A percentile compares a stretch with the other conserved stretches of the same genome.
phyloP scores from a whole-genome alignment of 30 jellyfish, hydroid and myxozoan genomes.

The Clytia hemisphaerica region DNA sequence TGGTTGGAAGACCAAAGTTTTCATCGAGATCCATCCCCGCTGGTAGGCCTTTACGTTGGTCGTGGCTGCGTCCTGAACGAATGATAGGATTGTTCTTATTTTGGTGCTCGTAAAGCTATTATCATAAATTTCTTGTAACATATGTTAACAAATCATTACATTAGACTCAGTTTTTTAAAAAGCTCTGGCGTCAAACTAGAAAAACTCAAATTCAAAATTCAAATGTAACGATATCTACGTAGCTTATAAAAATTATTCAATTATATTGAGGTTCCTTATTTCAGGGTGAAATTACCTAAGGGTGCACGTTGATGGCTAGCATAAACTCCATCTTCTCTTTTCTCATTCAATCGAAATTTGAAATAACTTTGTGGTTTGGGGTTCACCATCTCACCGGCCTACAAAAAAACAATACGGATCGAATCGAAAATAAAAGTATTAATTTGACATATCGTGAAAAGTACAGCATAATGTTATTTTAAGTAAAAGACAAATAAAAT shows the following conservation, averaged over 20 bases:
- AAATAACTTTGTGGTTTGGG: constrained; percentile 71
- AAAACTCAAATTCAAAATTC: too few species aligned
- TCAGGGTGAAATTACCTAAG: constrained; percentile 56
- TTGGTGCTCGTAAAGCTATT: background rate
- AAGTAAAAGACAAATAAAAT: too few species aligned
- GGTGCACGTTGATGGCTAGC: constrained; percentile 70
- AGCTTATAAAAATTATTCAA: too few species aligned
- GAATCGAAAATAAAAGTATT: too few species aligned
- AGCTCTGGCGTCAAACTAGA: too few species aligned
- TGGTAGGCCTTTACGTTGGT: constrained; percentile 84
- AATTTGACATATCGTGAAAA: too few species aligned
- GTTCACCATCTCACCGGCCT: constrained; percentile 77
- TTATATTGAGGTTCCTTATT: too few species aligned
- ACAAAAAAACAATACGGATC: too few species aligned
- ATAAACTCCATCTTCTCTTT: constrained; percentile 62
- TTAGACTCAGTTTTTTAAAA: too few species aligned
- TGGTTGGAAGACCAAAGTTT: constrained; percentile 61
- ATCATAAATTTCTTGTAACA: background rate
- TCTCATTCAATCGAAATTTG: constrained; percentile 53
- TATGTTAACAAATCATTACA: background rate
- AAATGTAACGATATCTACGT: too few species aligned
- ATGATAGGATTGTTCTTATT: background rate
- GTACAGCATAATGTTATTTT: too few species aligned
- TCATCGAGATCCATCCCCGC: constrained; percentile 47
- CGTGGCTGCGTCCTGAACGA: constrained; percentile 71